Conservation (phyloP, 2,888 invertebrate species). For the Hemicrepidius hirtus region DNA sequence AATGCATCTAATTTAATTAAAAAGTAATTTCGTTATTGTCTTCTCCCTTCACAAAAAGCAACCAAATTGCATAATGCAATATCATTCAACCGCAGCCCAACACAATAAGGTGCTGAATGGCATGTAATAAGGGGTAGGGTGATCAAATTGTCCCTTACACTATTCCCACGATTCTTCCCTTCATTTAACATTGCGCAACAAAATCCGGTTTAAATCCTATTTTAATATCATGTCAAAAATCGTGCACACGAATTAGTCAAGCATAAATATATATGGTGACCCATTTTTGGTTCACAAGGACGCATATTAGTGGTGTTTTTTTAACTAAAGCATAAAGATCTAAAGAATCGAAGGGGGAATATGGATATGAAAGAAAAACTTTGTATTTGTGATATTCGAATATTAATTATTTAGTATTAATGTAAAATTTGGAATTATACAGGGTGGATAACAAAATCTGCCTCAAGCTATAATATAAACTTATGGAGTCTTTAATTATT, state of each 20-base stretch:
- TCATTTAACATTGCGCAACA: conserved; percentile 43
- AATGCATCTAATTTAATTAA: conserved; percentile 60
- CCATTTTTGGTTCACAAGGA: conserved; percentile 21
- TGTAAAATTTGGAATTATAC: too few species aligned
- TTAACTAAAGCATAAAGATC: too few species aligned
- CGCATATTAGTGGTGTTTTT: too few species aligned
- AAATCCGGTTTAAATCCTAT: conserved; percentile 53
- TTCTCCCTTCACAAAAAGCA: conserved; percentile 56
- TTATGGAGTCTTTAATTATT: too few species aligned
- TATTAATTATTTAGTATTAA: too few species aligned
- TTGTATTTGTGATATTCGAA: too few species aligned
- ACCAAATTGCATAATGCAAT: conserved; percentile 57
- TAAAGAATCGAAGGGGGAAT: too few species aligned
- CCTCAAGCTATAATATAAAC: too few species aligned
- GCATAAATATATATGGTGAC: conserved; percentile 45
- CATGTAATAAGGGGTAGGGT: conserved; percentile 58
- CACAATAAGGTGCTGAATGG: conserved; percentile 62
- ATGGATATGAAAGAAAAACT: too few species aligned
- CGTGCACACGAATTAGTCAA: conserved; percentile 49
- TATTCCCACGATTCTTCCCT: conserved; percentile 58
- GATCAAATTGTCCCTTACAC: conserved; percentile 49
- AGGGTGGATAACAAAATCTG: too few species aligned
- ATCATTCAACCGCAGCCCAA: conserved; percentile 55
- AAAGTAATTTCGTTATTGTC: conserved; percentile 61
- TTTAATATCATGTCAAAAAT: conserved; percentile 51